These are phyloP conservation scores for Semnopithecus entellus DNA, from an alignment of 2,113 vertebrate species.

Conservation along the genomic window DNA sequence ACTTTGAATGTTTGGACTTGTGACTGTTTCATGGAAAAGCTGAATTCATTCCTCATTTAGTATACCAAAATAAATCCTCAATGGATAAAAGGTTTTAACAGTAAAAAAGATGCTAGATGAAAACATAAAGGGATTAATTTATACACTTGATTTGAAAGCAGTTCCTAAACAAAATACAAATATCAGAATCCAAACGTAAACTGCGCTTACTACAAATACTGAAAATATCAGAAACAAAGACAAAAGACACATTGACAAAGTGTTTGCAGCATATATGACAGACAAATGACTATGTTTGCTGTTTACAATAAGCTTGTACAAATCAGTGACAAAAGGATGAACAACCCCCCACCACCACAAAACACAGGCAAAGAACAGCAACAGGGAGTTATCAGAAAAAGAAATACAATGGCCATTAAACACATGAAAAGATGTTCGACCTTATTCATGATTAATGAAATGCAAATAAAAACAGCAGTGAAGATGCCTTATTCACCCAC, in stretches of 20 bases:
- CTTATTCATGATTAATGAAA: constrained; percentile 66
- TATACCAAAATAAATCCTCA: constrained; percentile 30
- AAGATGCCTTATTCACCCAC: constrained; percentile 11
- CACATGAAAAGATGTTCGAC: constrained; percentile 42
- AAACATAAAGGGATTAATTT: not conserved
- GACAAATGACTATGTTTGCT: not conserved
- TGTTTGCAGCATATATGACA: not conserved
- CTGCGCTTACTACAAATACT: not conserved
- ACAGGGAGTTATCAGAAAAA: constrained; percentile 38
- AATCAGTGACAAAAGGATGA: constrained; percentile 54
- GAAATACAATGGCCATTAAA: constrained; percentile 44
- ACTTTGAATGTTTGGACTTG: not conserved
- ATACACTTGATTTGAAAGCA: not conserved
- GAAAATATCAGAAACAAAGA: constrained; percentile 38
- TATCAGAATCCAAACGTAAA: constrained; percentile 3
- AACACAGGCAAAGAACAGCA: constrained; percentile 34
- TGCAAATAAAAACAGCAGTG: constrained; percentile 63
- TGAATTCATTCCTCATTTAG: not conserved
- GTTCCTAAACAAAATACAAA: not conserved
- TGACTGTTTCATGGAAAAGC: not conserved
- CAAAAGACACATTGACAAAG: not conserved
- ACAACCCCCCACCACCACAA: not conserved
- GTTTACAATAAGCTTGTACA: constrained; percentile 36
- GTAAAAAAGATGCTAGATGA: constrained; percentile 5
- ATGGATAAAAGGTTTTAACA: not conserved